These are phyloP conservation scores for Synergus itoensis DNA, from an alignment of 2,888 invertebrate genomes.

Conservation along the genomic window DNA sequence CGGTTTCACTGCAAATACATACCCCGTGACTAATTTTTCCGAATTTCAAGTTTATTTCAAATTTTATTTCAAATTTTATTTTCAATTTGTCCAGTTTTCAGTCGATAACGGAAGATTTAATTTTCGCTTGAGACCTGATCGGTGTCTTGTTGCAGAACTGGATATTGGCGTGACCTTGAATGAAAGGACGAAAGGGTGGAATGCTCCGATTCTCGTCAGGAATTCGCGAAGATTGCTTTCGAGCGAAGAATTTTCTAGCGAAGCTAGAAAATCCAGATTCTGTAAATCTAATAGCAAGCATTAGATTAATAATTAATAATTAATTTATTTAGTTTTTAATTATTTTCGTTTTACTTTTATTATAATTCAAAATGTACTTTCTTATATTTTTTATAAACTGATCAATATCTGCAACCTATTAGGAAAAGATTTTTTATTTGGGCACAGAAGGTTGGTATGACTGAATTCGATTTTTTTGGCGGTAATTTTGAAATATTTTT, in stretches of 20 bases:
- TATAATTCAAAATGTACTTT: background rate
- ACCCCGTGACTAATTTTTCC: constrained; percentile 3
- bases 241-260: constrained; percentile 10
- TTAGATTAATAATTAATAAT: too few species aligned
- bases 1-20: constrained; percentile 22
- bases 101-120: background rate
- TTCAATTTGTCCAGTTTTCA: too few species aligned
- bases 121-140: constrained; percentile 26
- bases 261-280: constrained; percentile 30
- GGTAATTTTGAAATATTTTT: background rate
- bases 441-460: background rate
- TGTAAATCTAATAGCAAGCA: background rate
- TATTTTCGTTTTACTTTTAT: background rate
- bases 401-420: too few species aligned
- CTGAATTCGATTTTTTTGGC: background rate
- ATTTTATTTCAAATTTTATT: background rate
- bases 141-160: constrained; percentile 37
- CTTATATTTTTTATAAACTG: too few species aligned
- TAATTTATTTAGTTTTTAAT: too few species aligned
- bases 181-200: constrained; percentile 39
- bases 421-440: background rate
- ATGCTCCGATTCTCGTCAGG: constrained; percentile 39
- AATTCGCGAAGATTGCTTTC: constrained; percentile 36
- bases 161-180: constrained; percentile 41
- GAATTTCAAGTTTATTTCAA: background rate